Percentiles rank a stretch among this genome's conserved stretches.
Evolutionary conservation across 2,888 invertebrate genomes (phyloP).

Genomic region (Homarus gammarus): DNA sequence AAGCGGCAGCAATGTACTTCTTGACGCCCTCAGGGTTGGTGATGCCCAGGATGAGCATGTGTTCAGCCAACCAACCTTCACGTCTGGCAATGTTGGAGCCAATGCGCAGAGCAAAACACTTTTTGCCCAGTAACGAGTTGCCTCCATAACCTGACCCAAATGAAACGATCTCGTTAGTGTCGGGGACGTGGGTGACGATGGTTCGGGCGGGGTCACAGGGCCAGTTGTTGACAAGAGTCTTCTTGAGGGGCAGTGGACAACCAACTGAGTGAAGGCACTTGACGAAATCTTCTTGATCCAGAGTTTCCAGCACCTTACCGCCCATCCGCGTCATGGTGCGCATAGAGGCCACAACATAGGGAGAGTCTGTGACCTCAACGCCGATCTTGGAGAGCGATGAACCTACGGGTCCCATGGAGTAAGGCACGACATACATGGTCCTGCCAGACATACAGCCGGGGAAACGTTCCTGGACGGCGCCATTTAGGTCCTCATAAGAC

Average conservation of each 20-base stretch:
- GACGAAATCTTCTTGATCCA: slow-evolving; percentile 81
- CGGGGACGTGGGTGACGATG: slow-evolving; percentile 93
- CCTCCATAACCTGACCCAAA: slow-evolving; percentile 98
- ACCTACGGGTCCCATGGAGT: slow-evolving; percentile 98
- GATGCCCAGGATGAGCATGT: slow-evolving; percentile 98
- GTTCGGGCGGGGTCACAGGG: slow-evolving; percentile 97
- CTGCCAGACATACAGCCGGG: slow-evolving; percentile 94
- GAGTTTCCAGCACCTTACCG: slow-evolving; percentile 82
- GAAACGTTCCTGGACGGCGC: slow-evolving; percentile 90
- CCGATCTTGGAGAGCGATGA: slow-evolving; percentile 97
- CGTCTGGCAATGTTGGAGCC: slow-evolving; percentile 95
- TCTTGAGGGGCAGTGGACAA: slow-evolving; percentile 84
- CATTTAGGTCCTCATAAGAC: slow-evolving; percentile 88
- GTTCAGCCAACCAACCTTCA: slow-evolving; percentile 99
- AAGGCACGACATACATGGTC: slow-evolving; percentile 99
- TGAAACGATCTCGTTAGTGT: slow-evolving; percentile 91
- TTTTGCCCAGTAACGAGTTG: slow-evolving; percentile 97
- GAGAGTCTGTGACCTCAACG: slow-evolving; percentile 96
- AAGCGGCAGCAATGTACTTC: slow-evolving; percentile 96
- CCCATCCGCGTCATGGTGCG: slow-evolving; percentile 98
- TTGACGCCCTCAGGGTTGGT: slow-evolving; percentile 94
- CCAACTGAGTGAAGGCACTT: slow-evolving; percentile 96
- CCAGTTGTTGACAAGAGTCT: slow-evolving; percentile 87
- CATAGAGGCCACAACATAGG: slow-evolving; percentile 99
- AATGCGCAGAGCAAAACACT: slow-evolving; percentile 97